phyloP scores from a whole-genome alignment of 2,888 invertebrate species.

The Alentia gelatinosa region DNA sequence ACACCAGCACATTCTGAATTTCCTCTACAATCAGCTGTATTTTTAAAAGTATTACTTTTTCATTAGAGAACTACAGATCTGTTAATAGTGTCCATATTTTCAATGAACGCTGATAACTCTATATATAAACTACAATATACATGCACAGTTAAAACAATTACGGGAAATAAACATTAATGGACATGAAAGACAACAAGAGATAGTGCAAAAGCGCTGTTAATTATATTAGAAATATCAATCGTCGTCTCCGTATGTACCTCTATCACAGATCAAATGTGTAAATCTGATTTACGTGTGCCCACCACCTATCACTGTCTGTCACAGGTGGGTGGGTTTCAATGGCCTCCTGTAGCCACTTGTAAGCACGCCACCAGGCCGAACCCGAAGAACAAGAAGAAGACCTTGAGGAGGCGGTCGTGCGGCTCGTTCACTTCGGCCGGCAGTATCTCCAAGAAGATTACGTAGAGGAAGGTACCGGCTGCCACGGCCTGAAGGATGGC shows the following conservation, averaged over 20 bases:
- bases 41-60: neutral
- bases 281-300: no score
- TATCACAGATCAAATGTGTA: no score
- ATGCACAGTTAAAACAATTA: no score
- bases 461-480: conserved; percentile 79
- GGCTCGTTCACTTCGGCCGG: conserved; percentile 67
- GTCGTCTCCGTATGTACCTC: no score
- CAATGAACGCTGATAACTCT: no score
- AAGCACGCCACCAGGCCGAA: conserved; percentile 64
- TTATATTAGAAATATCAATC: no score
- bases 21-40: neutral
- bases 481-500: conserved; percentile 76
- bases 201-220: no score
- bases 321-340: neutral
- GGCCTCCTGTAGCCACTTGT: conserved; percentile 26
- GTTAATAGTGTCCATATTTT: no score
- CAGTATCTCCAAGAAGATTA: conserved; percentile 77
- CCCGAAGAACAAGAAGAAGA: conserved; percentile 70
- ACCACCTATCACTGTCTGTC: no score
- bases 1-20: neutral
- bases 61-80: neutral
- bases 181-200: no score
- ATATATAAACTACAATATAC: no score
- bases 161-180: no score
- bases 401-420: conserved; percentile 66